Evolutionary conservation across 2,113 vertebrate species (phyloP).

Genomic region (Rana temporaria): DNA sequence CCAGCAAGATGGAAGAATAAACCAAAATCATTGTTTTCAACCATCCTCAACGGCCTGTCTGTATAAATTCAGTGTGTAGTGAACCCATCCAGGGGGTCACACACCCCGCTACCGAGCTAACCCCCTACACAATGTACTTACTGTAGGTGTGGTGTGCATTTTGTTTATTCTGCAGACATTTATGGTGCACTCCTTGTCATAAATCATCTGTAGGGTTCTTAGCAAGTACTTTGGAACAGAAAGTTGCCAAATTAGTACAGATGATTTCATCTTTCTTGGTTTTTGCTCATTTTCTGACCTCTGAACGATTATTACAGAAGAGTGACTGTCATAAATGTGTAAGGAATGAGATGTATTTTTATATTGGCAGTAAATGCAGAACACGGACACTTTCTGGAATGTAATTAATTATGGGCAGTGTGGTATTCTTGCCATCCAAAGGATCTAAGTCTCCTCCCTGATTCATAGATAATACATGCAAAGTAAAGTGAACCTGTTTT

Average conservation of each 20-base stretch:
- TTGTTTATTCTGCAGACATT: too few species aligned
- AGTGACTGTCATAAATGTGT: conserved; percentile 21
- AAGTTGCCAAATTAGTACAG: neutral
- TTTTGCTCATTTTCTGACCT: conserved; percentile 5
- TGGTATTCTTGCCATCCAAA: conserved; percentile 15
- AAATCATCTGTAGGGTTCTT: neutral
- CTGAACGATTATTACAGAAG: neutral
- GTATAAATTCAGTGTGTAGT: too few species aligned
- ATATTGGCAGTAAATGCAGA: conserved; percentile 2
- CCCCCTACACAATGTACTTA: too few species aligned
- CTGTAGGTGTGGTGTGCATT: too few species aligned
- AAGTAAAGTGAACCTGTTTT: too few species aligned
- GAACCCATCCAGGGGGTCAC: too few species aligned
- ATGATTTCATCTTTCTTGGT: neutral
- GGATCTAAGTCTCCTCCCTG: conserved; percentile 4
- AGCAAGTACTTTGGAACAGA: neutral
- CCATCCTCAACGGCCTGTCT: too few species aligned
- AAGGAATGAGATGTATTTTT: conserved; percentile 14
- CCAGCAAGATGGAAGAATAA: too few species aligned
- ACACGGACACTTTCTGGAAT: conserved; percentile 18
- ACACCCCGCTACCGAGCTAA: too few species aligned
- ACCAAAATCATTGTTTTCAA: too few species aligned
- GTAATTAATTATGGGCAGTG: neutral
- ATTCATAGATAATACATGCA: neutral
- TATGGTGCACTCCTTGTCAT: too few species aligned